Conservation (phyloP, 2,113 vertebrate species). For the Ondatra zibethicus region DNA sequence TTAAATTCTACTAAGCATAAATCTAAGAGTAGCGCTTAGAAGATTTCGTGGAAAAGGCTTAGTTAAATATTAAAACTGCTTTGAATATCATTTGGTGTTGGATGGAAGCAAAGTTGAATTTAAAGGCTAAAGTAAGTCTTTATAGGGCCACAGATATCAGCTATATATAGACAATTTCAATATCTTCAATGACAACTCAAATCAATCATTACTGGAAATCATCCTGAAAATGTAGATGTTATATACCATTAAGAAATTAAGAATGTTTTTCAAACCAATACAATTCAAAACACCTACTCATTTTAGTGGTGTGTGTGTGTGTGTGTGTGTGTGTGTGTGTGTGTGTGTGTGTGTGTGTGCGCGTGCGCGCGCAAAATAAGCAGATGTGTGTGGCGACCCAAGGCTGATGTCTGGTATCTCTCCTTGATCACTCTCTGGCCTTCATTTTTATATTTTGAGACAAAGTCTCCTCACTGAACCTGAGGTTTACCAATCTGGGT, state of each 20-base stretch:
- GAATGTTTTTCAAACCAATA: neutral
- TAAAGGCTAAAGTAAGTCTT: slow-evolving; percentile 5
- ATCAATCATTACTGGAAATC: neutral
- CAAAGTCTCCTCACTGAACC: too few species aligned
- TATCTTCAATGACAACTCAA: neutral
- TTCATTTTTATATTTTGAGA: neutral
- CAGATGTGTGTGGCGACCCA: neutral
- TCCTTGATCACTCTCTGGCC: neutral
- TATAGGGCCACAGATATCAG: neutral
- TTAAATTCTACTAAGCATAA: neutral
- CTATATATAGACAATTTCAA: neutral
- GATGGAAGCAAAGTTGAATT: neutral
- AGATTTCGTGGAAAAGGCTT: slow-evolving; percentile 21
- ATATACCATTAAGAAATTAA: slow-evolving; percentile 6
- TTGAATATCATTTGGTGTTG: neutral
- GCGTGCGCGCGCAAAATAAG: rapidly evolving
- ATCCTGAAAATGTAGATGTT: neutral
- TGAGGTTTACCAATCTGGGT: neutral
- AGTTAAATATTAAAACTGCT: neutral
- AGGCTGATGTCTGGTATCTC: neutral
- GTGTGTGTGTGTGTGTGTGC: neutral
- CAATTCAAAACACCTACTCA: neutral
- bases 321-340: neutral
- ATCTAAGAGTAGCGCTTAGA: neutral
- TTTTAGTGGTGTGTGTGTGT: neutral